Evolutionary conservation across 1,140 invertebrate genomes (phyloP).

Genomic region (Uloborus diversus): DNA sequence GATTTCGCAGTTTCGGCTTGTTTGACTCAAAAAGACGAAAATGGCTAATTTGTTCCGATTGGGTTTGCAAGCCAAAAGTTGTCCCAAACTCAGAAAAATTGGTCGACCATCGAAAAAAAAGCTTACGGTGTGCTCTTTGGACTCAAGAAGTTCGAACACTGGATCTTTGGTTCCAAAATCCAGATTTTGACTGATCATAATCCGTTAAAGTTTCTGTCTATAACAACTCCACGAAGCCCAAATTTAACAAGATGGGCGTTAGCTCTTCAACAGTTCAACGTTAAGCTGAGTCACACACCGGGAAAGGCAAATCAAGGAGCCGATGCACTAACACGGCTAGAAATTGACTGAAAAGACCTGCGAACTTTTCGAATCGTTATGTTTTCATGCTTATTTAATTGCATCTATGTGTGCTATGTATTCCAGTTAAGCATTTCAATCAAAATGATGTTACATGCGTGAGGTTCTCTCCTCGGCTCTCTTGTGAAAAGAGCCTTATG

Average conservation of each 20-base stretch:
- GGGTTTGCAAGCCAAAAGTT: slow-evolving; percentile 11
- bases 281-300: not conserved
- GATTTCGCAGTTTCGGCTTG: not conserved
- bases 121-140: not conserved
- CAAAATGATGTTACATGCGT: too few species aligned
- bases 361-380: not conserved
- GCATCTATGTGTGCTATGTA: too few species aligned
- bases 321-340: not conserved
- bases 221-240: not conserved
- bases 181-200: slow-evolving; percentile 36
- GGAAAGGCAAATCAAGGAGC: not conserved
- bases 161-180: not conserved
- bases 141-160: slow-evolving; percentile 1
- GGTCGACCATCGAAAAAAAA: slow-evolving; percentile 13
- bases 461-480: too few species aligned
- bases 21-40: not conserved
- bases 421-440: too few species aligned
- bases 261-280: not conserved
- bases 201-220: not conserved
- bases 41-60: not conserved
- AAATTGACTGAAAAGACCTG: not conserved
- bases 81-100: not conserved
- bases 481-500: too few species aligned
- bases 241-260: slow-evolving; percentile 12
- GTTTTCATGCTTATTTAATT: not conserved